Base-by-base conservation (phyloP, 1,140 invertebrate genomes). In the Halotydeus destructor region DNA sequence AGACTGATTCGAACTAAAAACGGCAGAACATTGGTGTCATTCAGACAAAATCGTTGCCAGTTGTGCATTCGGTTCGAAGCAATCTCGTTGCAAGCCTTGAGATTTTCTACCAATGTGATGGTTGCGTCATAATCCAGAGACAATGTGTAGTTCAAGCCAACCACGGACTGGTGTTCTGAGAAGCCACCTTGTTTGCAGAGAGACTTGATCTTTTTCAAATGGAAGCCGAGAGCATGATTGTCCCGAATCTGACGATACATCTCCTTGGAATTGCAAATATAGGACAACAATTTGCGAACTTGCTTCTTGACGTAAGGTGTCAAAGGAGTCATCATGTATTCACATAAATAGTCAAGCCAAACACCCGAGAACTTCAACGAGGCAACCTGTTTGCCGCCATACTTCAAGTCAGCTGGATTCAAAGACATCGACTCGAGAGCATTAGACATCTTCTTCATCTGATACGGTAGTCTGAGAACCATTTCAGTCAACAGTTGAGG, bases 401-500 rank as follows among this genome's bases (percentile, higher is more conserved):
- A 8, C 27, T n/a, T n/a, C n/a, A n/a, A 8, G 34, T 36, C 21
- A 8, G 34, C n/a, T n/a, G n/a, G n/a, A n/a, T n/a, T n/a, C n/a
- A n/a, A n/a, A n/a, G n/a, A n/a, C 9, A 12, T 12, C 11, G 18
- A 5, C 12, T 8, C 6, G 4, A 30, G 14, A 25, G 50, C 44
- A 44, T 59, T 61, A 5, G 56, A 49, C 11, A 69, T 60, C 53
- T 70, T 70, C 52, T 68, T 68, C 40, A 94, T 78, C 68, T 96
- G 88, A 59, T 93, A 94, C 0, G 89, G 86, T 21, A 97, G 60
- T 35, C 88, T 69, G 3, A 96, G 63, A 3, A 83, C 78, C 71
- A 96, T 89, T 64, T 96, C 89, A 27, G 88, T 93, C 2, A 96
- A 63, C 6, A 96, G 64, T 44, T 86, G 78, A 4, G 83, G 79